These are phyloP conservation scores for Chiroxiphia lanceolata DNA, from an alignment of 2,797 vertebrate genomes.

Conservation along the genomic window DNA sequence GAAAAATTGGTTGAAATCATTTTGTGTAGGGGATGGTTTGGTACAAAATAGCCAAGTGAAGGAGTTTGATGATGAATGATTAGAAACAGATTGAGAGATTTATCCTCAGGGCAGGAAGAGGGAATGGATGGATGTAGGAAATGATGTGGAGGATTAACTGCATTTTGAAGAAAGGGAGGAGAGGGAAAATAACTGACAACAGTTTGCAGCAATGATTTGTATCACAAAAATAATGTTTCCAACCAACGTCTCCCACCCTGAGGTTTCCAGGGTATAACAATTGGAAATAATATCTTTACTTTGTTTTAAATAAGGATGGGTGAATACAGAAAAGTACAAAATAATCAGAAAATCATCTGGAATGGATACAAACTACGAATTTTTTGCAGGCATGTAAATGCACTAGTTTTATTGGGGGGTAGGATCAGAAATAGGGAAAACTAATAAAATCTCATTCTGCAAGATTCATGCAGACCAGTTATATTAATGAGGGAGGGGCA, in stretches of 20 bases:
- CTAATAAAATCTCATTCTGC: not conserved
- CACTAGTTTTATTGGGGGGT: not conserved
- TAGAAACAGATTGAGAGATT: constrained; percentile 7
- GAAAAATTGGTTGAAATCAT: not conserved
- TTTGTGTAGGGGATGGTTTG: not conserved
- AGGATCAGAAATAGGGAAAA: not conserved
- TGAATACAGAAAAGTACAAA: not conserved
- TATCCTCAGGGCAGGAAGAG: not conserved
- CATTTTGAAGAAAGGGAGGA: not conserved
- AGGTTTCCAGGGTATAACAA: not conserved
- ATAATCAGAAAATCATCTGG: not conserved
- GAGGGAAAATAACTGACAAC: not conserved
- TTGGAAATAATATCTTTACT: not conserved
- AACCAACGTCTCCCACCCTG: not conserved
- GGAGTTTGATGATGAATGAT: not conserved
- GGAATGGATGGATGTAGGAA: not conserved
- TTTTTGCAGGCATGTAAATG: not conserved
- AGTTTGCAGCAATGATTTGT: not conserved
- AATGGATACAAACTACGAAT: not conserved
- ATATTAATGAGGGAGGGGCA: not conserved
- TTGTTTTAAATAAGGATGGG: not conserved
- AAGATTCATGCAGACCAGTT: fast-evolving
- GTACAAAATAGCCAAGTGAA: not conserved
- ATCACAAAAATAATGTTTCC: not conserved
- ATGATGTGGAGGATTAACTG: not conserved